Evolutionary conservation across 2,888 invertebrate species (phyloP).

Genomic region (Drosophila siamana): DNA sequence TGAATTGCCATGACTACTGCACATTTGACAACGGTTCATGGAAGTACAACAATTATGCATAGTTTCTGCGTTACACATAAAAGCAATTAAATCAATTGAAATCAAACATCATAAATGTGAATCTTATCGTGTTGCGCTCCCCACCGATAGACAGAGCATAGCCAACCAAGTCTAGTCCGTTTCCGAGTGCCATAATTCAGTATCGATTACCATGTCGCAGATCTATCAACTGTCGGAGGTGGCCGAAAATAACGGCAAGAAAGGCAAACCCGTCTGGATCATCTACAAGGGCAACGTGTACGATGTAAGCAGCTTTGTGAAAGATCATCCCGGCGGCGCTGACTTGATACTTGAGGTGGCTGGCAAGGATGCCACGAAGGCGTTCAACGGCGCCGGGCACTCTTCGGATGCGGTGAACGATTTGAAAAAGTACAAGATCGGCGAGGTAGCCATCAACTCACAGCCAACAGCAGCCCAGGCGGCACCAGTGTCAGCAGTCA

Average conservation of each 20-base stretch:
- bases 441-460: constrained; percentile 86
- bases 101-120: constrained; percentile 10
- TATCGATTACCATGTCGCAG: constrained; percentile 62
- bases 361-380: constrained; percentile 89
- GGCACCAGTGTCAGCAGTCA: not conserved
- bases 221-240: constrained; percentile 87
- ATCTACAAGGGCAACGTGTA: constrained; percentile 89
- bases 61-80: constrained; percentile 10
- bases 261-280: constrained; percentile 87
- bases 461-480: constrained; percentile 27
- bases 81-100: constrained; percentile 29
- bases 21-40: constrained; percentile 1
- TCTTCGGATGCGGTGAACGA: constrained; percentile 88
- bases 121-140: constrained; percentile 33
- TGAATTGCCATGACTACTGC: constrained; percentile 12
- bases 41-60: constrained; percentile 5
- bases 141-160: constrained; percentile 8
- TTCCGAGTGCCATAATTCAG: not conserved
- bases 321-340: constrained; percentile 90
- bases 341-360: constrained; percentile 88
- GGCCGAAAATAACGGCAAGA: constrained; percentile 87
- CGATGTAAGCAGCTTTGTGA: constrained; percentile 88
- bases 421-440: constrained; percentile 88
- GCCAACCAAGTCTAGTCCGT: not conserved
- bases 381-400: constrained; percentile 89